Percentiles rank a stretch among this genome's conserved stretches.
Conservation (phyloP, 1,140 invertebrate species). For the Glossosoma conforme region DNA sequence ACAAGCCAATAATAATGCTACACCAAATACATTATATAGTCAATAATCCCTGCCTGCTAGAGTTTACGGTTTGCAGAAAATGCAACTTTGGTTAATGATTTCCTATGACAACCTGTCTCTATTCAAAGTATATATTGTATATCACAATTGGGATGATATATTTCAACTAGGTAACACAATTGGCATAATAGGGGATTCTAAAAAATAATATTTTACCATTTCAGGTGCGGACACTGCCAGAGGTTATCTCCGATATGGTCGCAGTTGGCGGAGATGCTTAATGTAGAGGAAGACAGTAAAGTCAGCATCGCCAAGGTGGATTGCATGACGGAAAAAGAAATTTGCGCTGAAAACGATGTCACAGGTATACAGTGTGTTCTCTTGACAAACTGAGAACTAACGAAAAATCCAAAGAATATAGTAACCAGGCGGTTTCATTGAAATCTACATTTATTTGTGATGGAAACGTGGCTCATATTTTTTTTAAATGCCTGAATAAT, state of each 20-base stretch:
- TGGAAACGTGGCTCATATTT: no score
- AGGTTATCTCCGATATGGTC: constrained; percentile 66
- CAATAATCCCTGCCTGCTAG: neutral
- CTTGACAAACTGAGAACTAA: neutral
- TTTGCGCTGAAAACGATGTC: constrained; percentile 69
- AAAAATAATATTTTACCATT: constrained; percentile 1
- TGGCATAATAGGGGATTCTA: neutral
- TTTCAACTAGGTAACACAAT: neutral
- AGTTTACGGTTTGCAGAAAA: neutral
- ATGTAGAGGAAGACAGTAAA: constrained; percentile 55
- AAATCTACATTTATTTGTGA: neutral
- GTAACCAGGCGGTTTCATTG: no score
- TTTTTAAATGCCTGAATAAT: no score
- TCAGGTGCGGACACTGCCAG: constrained; percentile 69
- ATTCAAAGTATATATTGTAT: neutral
- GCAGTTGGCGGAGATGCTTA: constrained; percentile 64
- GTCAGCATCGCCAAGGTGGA: constrained; percentile 71
- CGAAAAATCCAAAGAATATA: neutral
- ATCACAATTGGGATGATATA: neutral
- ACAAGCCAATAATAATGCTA: no score
- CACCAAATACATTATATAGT: neutral
- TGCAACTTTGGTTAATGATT: neutral
- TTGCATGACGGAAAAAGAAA: constrained; percentile 63
- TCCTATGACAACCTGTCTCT: neutral
- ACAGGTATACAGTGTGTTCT: no score